Percentiles rank a stretch among this genome's conserved stretches.
Conservation (phyloP, 1,140 invertebrate species). For the Anoplolepis gracilipes region DNA sequence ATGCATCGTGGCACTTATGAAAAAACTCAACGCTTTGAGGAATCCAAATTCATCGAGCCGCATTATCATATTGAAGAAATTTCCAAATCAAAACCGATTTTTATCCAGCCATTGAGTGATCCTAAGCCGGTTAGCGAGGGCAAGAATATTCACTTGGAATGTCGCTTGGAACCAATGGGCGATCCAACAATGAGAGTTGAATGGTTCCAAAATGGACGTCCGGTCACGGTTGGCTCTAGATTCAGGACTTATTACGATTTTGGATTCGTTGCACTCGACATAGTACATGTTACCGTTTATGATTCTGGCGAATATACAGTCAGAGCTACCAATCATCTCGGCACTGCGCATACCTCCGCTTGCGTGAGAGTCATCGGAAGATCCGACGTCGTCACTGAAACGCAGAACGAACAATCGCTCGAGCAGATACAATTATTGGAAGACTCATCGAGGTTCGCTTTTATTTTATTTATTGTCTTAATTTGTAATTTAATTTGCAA, state of each 20-base stretch:
- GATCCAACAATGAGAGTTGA: constrained; percentile 98
- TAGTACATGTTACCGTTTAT: constrained; percentile 93
- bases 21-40: constrained; percentile 95
- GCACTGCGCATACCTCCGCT: constrained; percentile 95
- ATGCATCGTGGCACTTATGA: constrained; percentile 94
- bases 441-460: constrained; percentile 88
- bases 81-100: constrained; percentile 96
- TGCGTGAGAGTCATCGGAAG: constrained; percentile 94
- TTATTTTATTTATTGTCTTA: background rate
- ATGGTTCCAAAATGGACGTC: constrained; percentile 97
- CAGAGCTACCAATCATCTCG: constrained; percentile 96
- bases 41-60: constrained; percentile 93
- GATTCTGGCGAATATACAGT: constrained; percentile 98
- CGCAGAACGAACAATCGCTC: constrained; percentile 97
- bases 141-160: constrained; percentile 96
- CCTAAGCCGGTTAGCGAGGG: constrained; percentile 95
- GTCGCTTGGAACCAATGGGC: constrained; percentile 96
- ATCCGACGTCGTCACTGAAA: constrained; percentile 96
- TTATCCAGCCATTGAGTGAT: constrained; percentile 93
- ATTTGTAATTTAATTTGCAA: background rate
- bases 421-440: constrained; percentile 98
- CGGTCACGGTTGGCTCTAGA: constrained; percentile 94
- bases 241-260: constrained; percentile 98
- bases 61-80: constrained; percentile 97
- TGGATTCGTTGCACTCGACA: constrained; percentile 96